A percentile compares a stretch with the other conserved stretches of the same genome.
phyloP scores from a whole-genome alignment of 2,113 vertebrate genomes.

The Promerops cafer region DNA sequence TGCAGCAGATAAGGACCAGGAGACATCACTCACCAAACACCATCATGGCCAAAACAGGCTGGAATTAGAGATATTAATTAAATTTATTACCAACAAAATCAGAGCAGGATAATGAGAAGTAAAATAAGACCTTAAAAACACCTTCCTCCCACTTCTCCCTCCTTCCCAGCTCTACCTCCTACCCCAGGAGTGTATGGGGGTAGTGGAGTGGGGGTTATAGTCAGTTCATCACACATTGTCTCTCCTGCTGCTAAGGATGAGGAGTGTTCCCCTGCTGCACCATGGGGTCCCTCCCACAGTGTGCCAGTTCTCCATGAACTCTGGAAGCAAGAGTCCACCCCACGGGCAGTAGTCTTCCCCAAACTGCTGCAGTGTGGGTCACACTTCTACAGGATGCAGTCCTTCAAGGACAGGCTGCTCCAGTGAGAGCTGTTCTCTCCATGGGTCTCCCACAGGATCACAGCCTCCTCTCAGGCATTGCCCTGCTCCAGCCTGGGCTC shows the following conservation, averaged over 20 bases:
- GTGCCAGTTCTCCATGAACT: neutral
- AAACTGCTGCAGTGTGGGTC: accelerated
- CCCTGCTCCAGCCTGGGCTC: neutral
- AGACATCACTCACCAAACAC: neutral
- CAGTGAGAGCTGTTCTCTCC: neutral
- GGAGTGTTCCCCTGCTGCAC: neutral
- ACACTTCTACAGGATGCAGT: neutral
- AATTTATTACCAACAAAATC: neutral
- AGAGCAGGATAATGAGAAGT: neutral
- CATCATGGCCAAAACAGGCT: neutral
- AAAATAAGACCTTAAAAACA: neutral
- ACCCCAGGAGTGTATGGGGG: neutral
- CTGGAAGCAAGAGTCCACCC: neutral
- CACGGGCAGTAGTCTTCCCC: neutral
- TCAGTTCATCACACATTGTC: neutral
- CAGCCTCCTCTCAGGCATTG: neutral
- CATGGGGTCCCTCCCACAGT: neutral
- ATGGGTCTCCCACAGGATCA: neutral
- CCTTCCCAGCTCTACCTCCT: neutral
- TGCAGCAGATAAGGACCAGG: neutral
- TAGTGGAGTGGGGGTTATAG: no score
- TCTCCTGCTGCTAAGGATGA: neutral
- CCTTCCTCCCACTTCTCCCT: accelerated
- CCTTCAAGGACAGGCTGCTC: neutral
- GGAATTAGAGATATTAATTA: neutral